These are phyloP conservation scores for Loripinus fragilis DNA, from an alignment of 2,888 invertebrate genomes.

Conservation along the genomic window DNA sequence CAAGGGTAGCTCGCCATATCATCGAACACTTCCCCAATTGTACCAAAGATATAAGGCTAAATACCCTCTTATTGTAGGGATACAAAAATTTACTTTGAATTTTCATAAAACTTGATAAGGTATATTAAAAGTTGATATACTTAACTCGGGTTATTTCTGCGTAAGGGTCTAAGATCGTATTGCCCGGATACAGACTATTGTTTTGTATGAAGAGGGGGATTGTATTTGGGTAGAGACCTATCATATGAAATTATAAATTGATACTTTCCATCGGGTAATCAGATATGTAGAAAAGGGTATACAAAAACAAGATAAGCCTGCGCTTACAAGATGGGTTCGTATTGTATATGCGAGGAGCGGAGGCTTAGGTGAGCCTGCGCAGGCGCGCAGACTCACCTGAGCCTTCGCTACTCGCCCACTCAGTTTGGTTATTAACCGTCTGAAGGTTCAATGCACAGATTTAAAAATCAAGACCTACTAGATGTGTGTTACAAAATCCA, in stretches of 20 bases:
- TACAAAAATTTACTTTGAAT: slow-evolving; percentile 20
- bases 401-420: no score
- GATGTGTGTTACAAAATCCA: no score
- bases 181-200: slow-evolving; percentile 4
- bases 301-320: background rate
- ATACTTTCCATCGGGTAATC: slow-evolving; percentile 2
- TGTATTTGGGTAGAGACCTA: background rate
- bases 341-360: no score
- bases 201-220: background rate
- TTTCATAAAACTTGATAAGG: slow-evolving; percentile 18
- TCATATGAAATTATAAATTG: background rate
- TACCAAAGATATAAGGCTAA: slow-evolving; percentile 1
- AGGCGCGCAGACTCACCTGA: no score
- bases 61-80: slow-evolving; percentile 17
- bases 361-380: no score
- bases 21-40: background rate
- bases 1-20: background rate
- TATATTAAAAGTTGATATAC: slow-evolving; percentile 20
- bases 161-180: slow-evolving; percentile 1
- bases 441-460: no score
- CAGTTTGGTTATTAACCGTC: no score
- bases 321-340: no score
- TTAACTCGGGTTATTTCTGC: slow-evolving; percentile 8
- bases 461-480: no score
- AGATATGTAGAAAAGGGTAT: background rate